phyloP scores from a whole-genome alignment of 1,140 invertebrate genomes.

The Drosophila cardini region DNA sequence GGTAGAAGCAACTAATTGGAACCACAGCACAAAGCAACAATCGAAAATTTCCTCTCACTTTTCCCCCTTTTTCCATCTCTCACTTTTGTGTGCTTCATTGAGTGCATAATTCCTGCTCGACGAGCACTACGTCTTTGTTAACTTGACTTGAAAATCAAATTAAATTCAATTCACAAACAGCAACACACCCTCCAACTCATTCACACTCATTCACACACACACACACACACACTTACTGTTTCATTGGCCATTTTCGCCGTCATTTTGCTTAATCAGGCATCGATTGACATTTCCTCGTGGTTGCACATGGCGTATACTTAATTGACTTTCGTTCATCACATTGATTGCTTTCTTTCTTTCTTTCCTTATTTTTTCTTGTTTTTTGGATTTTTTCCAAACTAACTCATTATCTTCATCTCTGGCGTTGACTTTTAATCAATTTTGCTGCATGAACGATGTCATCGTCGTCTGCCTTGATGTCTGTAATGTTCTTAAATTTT shows the following conservation, averaged over 20 bases:
- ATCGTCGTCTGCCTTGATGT: conserved; percentile 1
- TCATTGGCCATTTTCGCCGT: not conserved
- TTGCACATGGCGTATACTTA: conserved; percentile 47
- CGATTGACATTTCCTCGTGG: conserved; percentile 16
- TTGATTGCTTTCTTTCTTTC: conserved; percentile 22
- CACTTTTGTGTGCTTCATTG: too few relatives aligned
- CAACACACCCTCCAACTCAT: not conserved
- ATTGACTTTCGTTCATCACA: conserved; percentile 20
- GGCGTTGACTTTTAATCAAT: conserved; percentile 26
- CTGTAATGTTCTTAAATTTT: conserved; percentile 11
- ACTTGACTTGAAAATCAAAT: conserved; percentile 14
- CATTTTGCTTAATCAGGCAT: conserved; percentile 26
- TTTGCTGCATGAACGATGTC: conserved; percentile 23
- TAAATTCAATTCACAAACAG: not conserved
- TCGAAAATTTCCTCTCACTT: not conserved
- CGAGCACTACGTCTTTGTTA: conserved; percentile 10
- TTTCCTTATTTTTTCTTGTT: too few relatives aligned
- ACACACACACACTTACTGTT: too few relatives aligned
- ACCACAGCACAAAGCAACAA: conserved; percentile 15
- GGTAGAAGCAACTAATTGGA: conserved; percentile 39
- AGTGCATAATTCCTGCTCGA: conserved; percentile 19
- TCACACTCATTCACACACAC: not conserved
- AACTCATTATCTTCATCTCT: conserved; percentile 26
- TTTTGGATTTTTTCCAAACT: conserved; percentile 21
- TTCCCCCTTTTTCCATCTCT: not conserved